Conservation (phyloP, 2,797 vertebrate genomes). For the Bufotes viridis region DNA sequence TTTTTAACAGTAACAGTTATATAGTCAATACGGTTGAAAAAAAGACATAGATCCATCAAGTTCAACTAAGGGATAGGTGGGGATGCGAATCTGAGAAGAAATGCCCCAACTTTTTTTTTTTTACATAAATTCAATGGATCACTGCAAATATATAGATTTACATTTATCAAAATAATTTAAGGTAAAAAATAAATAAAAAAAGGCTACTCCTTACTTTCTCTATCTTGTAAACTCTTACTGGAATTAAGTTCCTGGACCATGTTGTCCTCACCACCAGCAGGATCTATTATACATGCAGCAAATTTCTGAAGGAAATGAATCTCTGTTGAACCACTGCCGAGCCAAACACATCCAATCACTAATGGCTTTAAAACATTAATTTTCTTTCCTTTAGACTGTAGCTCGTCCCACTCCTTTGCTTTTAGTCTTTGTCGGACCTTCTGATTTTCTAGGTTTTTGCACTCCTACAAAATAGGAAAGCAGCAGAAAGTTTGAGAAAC, state of each 20-base stretch:
- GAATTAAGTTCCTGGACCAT: constrained; percentile 76
- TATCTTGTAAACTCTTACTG: constrained; percentile 75
- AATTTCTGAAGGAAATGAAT: constrained; percentile 80
- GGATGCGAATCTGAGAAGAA: too few relatives aligned
- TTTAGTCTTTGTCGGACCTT: constrained; percentile 91
- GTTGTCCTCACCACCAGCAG: constrained; percentile 71
- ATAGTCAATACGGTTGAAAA: too few relatives aligned
- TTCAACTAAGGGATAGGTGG: too few relatives aligned
- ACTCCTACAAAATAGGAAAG: constrained; percentile 76
- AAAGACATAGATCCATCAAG: too few relatives aligned
- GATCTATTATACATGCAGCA: constrained; percentile 79
- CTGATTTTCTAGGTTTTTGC: constrained; percentile 88
- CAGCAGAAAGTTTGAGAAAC: background rate
- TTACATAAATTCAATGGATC: too few relatives aligned
- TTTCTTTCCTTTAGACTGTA: constrained; percentile 89
- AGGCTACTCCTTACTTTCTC: constrained; percentile 81
- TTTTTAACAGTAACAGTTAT: too few relatives aligned
- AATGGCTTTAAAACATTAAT: constrained; percentile 87
- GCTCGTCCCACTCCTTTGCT: constrained; percentile 96
- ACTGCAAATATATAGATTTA: too few relatives aligned
- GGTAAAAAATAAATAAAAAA: background rate
- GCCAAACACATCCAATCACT: constrained; percentile 89
- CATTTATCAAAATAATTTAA: background rate
- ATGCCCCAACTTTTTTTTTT: too few relatives aligned
- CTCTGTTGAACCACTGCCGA: constrained; percentile 61